These are phyloP conservation scores for Erebia palarica DNA, from an alignment of 2,888 invertebrate species.

Conservation along the genomic window DNA sequence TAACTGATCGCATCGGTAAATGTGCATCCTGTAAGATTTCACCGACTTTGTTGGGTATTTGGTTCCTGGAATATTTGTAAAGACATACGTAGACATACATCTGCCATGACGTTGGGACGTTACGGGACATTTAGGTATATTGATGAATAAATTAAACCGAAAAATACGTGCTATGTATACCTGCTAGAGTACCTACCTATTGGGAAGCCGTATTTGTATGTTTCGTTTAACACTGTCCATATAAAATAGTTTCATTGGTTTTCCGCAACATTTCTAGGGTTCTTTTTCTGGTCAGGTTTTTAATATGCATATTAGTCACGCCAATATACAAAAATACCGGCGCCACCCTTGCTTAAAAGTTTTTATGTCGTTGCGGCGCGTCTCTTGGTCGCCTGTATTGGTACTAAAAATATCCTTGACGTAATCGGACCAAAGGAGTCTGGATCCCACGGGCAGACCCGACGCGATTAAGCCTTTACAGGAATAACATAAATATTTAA, in stretches of 20 bases:
- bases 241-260: too few relatives aligned
- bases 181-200: too few relatives aligned
- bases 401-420: slow-evolving; percentile 77
- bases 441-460: slow-evolving; percentile 64
- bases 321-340: slow-evolving; percentile 45
- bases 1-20: slow-evolving; percentile 68
- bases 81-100: background rate
- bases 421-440: slow-evolving; percentile 55
- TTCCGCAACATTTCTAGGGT: too few relatives aligned
- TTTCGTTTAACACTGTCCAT: background rate
- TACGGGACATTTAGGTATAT: too few relatives aligned
- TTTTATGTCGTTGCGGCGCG: slow-evolving; percentile 69
- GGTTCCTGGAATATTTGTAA: slow-evolving; percentile 9
- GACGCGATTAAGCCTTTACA: slow-evolving; percentile 48
- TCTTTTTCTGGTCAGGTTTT: too few relatives aligned
- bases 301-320: background rate
- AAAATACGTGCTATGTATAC: too few relatives aligned
- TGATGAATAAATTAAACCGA: too few relatives aligned
- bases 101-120: too few relatives aligned
- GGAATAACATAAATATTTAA: slow-evolving; percentile 76
- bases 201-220: too few relatives aligned
- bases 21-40: slow-evolving; percentile 57
- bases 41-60: background rate
- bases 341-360: slow-evolving; percentile 70
- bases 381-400: slow-evolving; percentile 59